A percentile compares a stretch with the other conserved stretches of the same genome.
Conservation (phyloP, 2,113 vertebrate genomes). For the Eurypyga helias region DNA sequence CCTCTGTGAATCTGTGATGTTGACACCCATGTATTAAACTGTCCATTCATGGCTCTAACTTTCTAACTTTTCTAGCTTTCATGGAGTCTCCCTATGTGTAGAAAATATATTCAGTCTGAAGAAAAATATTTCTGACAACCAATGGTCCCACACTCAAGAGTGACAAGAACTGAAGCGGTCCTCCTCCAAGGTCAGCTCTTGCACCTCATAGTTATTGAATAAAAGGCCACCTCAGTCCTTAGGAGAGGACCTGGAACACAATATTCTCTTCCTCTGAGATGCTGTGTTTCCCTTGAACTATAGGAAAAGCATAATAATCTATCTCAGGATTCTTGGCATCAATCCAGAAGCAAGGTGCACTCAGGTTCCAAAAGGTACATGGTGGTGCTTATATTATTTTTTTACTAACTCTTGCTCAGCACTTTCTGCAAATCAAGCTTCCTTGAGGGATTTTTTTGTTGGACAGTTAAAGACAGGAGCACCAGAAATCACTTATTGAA, state of each 20-base stretch:
- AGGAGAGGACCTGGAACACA: not conserved
- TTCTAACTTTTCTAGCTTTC: not conserved
- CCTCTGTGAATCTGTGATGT: not conserved
- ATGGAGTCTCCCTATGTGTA: not conserved
- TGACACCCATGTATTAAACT: not conserved
- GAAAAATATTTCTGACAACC: not conserved
- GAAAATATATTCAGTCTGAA: not conserved
- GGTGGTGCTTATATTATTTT: not conserved
- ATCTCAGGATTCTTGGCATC: not conserved
- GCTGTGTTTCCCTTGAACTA: not conserved
- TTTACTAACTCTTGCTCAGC: not conserved
- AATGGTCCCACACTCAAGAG: not conserved
- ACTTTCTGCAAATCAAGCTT: not conserved
- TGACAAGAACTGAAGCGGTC: fast-evolving
- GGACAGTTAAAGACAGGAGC: not conserved
- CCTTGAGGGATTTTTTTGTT: not conserved
- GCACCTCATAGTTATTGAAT: not conserved
- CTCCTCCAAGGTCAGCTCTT: not conserved
- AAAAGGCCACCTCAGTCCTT: not conserved
- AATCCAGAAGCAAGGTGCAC: not conserved
- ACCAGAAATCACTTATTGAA: slow-evolving; percentile 23
- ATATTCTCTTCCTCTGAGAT: not conserved
- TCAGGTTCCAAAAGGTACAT: not conserved
- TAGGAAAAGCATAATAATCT: not conserved
- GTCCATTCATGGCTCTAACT: fast-evolving